phyloP scores from a whole-genome alignment of 64 coral and sea anemone genomes.

The Pocillopora damicornis region DNA sequence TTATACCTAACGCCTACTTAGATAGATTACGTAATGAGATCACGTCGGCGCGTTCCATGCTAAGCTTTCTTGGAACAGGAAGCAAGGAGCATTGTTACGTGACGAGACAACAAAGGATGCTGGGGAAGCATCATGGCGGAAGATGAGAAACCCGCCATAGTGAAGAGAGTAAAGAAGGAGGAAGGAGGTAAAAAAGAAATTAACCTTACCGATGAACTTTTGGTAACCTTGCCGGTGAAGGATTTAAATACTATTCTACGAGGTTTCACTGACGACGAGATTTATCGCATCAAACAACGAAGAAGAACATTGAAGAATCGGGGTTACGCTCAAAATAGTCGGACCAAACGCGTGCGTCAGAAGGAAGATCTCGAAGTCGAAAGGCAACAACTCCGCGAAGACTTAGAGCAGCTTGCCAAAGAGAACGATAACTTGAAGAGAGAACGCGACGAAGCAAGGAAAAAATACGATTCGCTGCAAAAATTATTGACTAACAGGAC shows the following conservation, averaged over 20 bases:
- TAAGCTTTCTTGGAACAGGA: background rate
- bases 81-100: background rate
- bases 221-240: constrained; percentile 78
- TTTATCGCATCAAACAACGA: constrained; percentile 80
- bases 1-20: too few relatives aligned
- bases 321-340: constrained; percentile 97
- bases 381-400: constrained; percentile 68
- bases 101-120: constrained; percentile 51
- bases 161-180: constrained; percentile 77
- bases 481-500: constrained; percentile 86
- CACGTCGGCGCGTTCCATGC: too few relatives aligned
- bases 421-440: constrained; percentile 90
- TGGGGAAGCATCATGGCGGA: constrained; percentile 93
- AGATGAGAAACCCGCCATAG: constrained; percentile 67
- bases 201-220: constrained; percentile 60
- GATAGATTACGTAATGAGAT: too few relatives aligned
- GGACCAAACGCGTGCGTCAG: constrained; percentile 91
- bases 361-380: constrained; percentile 81
- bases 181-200: constrained; percentile 50
- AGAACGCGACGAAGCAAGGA: constrained; percentile 88
- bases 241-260: constrained; percentile 70
- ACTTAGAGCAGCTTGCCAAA: constrained; percentile 78
- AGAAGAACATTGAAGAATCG: constrained; percentile 94
- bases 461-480: constrained; percentile 86
- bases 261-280: constrained; percentile 70